phyloP scores from a whole-genome alignment of 1,140 invertebrate species.

The Hypothenemus hampei region DNA sequence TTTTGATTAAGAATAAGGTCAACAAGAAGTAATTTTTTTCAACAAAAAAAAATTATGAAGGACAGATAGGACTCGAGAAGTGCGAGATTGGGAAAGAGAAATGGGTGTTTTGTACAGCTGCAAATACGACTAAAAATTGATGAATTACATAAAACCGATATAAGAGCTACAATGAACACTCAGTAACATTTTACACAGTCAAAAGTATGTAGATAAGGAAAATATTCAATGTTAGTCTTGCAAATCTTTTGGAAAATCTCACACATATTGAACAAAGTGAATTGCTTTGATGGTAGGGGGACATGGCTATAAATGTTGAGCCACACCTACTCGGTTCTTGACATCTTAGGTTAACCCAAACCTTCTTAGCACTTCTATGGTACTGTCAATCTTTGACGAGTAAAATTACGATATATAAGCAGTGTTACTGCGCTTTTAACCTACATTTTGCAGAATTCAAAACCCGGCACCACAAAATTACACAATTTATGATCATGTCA shows the following conservation, averaged over 20 bases:
- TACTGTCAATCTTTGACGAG: conserved; percentile 19
- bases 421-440: conserved; percentile 4
- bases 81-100: too few relatives aligned
- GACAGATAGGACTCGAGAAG: too few relatives aligned
- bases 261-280: neutral
- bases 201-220: neutral
- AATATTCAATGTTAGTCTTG: neutral
- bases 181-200: neutral
- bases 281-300: neutral
- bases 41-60: too few relatives aligned
- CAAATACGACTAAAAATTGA: too few relatives aligned
- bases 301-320: neutral
- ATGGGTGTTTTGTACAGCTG: too few relatives aligned
- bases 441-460: neutral
- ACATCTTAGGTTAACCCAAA: conserved; percentile 1
- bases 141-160: too few relatives aligned
- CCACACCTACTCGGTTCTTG: neutral
- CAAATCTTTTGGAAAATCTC: neutral
- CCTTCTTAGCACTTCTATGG: conserved; percentile 1
- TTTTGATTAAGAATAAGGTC: too few relatives aligned
- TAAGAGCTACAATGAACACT: neutral
- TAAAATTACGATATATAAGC: conserved; percentile 16
- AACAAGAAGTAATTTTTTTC: too few relatives aligned
- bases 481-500: neutral
- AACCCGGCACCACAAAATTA: neutral